A percentile compares a stretch with the other conserved stretches of the same genome.
These are phyloP conservation scores for Macaria notata DNA, from an alignment of 2,888 invertebrate genomes.

Conservation along the genomic window DNA sequence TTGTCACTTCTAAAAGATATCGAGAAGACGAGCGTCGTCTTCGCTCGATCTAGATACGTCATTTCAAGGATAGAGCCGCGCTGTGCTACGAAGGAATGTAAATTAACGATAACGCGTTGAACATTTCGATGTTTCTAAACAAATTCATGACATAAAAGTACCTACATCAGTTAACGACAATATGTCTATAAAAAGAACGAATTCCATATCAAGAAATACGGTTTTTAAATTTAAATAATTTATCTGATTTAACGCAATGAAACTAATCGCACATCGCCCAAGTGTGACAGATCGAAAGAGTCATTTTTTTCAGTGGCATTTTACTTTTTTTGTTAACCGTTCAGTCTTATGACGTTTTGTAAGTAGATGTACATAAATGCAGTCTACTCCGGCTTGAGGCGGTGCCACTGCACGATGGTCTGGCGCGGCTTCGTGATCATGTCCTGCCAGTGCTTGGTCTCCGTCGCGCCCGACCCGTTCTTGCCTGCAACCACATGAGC, in stretches of 20 bases:
- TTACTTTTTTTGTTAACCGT: slow-evolving; percentile 66
- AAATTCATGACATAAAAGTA: background rate
- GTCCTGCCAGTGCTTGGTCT: slow-evolving; percentile 99
- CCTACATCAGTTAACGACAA: too few relatives aligned
- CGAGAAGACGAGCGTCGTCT: background rate
- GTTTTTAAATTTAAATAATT: too few relatives aligned
- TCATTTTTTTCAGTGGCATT: slow-evolving; percentile 49
- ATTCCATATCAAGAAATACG: background rate
- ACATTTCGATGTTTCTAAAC: slow-evolving; percentile 21
- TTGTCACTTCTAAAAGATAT: background rate
- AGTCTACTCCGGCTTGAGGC: slow-evolving; percentile 95
- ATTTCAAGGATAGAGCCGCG: slow-evolving; percentile 24
- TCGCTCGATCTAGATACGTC: slow-evolving; percentile 7
- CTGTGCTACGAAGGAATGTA: slow-evolving; percentile 18
- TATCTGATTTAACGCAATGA: too few relatives aligned
- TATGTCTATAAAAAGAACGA: background rate
- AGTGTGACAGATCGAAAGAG: slow-evolving; percentile 31
- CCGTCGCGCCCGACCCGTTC: slow-evolving; percentile 96
- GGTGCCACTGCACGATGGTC: slow-evolving; percentile 98
- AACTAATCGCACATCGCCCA: slow-evolving; percentile 26
- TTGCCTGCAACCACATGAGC: slow-evolving; percentile 85
- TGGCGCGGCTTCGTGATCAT: slow-evolving; percentile 98
- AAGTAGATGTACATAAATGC: slow-evolving; percentile 34
- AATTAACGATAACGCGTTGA: slow-evolving; percentile 15
- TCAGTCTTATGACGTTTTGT: slow-evolving; percentile 79